Percentiles rank a stretch among this genome's conserved stretches.
Conservation (phyloP, 37 sponge, comb jelly and placozoan genomes). For the Spongilla lacustris region DNA sequence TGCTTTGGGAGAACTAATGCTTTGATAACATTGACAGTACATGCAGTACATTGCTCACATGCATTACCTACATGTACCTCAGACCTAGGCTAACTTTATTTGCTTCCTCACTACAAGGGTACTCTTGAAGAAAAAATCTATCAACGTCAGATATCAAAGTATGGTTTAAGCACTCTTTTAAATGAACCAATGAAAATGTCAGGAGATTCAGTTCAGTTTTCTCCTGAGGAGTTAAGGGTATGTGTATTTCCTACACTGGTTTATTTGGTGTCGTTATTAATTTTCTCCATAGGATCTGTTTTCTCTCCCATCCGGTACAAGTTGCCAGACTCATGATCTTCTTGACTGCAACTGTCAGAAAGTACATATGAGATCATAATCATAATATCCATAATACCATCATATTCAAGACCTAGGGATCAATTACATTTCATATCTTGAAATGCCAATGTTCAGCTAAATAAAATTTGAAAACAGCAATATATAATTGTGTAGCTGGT, state of each 20-base stretch:
- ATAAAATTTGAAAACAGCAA: too few species aligned
- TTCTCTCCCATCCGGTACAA: slow-evolving; percentile 52
- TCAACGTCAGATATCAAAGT: slow-evolving; percentile 88
- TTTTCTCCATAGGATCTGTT: slow-evolving; percentile 65
- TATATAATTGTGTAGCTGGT: too few species aligned
- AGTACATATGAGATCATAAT: neutral
- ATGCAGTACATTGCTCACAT: too few species aligned
- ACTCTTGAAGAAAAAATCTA: slow-evolving; percentile 92
- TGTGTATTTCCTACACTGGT: neutral
- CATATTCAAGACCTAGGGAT: neutral
- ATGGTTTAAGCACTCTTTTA: slow-evolving; percentile 75
- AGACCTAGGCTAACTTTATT: too few species aligned
- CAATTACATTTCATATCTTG: neutral
- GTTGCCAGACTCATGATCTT: slow-evolving; percentile 84
- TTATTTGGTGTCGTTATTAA: neutral
- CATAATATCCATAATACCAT: neutral
- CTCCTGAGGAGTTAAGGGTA: slow-evolving; percentile 68
- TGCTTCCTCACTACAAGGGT: slow-evolving; percentile 33
- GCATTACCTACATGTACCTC: too few species aligned
- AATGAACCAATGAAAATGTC: slow-evolving; percentile 27
- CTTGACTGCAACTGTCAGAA: slow-evolving; percentile 69
- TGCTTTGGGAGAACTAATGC: too few species aligned
- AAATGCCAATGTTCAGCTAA: too few species aligned
- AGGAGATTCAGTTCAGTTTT: slow-evolving; percentile 37
- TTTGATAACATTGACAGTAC: too few species aligned